Percentiles rank a stretch among this genome's conserved stretches.
phyloP scores from a whole-genome alignment of 2,888 invertebrate genomes.

The Zelleria hepariella region DNA sequence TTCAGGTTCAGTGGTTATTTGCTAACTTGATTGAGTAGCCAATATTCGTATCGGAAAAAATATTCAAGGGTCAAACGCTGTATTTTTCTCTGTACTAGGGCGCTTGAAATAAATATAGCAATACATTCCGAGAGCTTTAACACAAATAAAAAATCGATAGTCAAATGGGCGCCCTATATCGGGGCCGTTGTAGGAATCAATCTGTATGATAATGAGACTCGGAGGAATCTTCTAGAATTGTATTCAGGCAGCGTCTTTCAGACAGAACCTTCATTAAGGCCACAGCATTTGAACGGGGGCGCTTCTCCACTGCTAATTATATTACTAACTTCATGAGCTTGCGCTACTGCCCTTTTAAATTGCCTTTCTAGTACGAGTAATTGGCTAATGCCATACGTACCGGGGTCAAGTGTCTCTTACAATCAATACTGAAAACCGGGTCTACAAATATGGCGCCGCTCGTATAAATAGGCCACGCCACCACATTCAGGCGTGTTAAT shows the following conservation, averaged over 20 bases:
- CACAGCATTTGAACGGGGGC: background rate
- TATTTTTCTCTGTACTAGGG: background rate
- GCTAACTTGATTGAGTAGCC: background rate
- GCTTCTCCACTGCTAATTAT: background rate
- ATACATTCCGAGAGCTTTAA: background rate
- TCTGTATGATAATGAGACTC: conserved; percentile 55
- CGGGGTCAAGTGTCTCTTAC: no score
- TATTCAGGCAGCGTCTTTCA: conserved; percentile 1
- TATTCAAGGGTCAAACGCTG: background rate
- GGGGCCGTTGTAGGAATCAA: conserved; percentile 26
- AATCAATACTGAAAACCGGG: no score
- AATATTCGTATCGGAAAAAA: background rate
- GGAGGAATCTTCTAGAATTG: background rate
- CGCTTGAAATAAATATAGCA: background rate
- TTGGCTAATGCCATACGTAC: no score
- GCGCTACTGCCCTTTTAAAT: background rate
- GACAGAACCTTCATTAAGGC: background rate
- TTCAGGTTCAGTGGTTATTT: background rate
- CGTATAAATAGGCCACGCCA: no score
- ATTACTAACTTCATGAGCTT: background rate
- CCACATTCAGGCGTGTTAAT: no score
- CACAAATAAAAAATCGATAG: background rate
- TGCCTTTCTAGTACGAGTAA: background rate
- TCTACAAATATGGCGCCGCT: no score
- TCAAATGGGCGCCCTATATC: background rate